phyloP scores from a whole-genome alignment of 2,113 vertebrate genomes.

The Oncorhynchus clarkii region DNA sequence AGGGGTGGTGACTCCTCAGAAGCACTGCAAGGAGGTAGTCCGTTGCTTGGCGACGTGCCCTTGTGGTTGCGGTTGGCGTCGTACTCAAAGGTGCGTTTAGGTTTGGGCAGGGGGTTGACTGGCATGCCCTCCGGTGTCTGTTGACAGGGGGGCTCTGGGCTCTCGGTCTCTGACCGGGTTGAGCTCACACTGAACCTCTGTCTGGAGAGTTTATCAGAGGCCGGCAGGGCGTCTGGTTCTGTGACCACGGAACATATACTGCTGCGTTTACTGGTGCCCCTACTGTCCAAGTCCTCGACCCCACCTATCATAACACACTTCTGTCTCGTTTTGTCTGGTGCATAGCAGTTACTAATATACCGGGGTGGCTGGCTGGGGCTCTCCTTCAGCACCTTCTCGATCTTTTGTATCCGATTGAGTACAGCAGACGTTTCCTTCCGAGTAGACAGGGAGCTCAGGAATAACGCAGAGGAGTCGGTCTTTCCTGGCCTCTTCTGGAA shows the following conservation, averaged over 20 bases:
- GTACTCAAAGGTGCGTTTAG: conserved; percentile 98
- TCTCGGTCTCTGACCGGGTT: conserved; percentile 61
- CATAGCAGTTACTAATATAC: conserved; percentile 95
- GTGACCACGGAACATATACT: conserved; percentile 73
- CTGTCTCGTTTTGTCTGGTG: conserved; percentile 81
- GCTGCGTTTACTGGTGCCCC: conserved; percentile 75
- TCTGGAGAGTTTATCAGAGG: conserved; percentile 79
- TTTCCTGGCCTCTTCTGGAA: conserved; percentile 84
- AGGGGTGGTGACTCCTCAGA: conserved; percentile 86
- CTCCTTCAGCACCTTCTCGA: conserved; percentile 92
- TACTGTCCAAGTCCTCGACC: conserved; percentile 74
- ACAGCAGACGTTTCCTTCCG: conserved; percentile 92
- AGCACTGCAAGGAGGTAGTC: conserved; percentile 82
- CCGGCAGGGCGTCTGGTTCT: conserved; percentile 76
- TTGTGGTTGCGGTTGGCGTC: conserved; percentile 89
- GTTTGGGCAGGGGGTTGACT: conserved; percentile 96
- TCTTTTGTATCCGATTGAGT: conserved; percentile 96
- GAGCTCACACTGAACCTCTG: conserved; percentile 74
- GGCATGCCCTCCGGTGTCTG: conserved; percentile 71
- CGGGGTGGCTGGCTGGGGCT: conserved; percentile 85
- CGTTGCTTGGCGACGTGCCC: conserved; percentile 79
- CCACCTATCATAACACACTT: conserved; percentile 78
- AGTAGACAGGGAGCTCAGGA: conserved; percentile 75
- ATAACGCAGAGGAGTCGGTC: conserved; percentile 73
- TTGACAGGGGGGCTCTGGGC: conserved; percentile 67